Percentiles rank a stretch among this genome's conserved stretches.
Evolutionary conservation across 2,113 vertebrate genomes (phyloP).

Genomic region (Taxidea taxus): DNA sequence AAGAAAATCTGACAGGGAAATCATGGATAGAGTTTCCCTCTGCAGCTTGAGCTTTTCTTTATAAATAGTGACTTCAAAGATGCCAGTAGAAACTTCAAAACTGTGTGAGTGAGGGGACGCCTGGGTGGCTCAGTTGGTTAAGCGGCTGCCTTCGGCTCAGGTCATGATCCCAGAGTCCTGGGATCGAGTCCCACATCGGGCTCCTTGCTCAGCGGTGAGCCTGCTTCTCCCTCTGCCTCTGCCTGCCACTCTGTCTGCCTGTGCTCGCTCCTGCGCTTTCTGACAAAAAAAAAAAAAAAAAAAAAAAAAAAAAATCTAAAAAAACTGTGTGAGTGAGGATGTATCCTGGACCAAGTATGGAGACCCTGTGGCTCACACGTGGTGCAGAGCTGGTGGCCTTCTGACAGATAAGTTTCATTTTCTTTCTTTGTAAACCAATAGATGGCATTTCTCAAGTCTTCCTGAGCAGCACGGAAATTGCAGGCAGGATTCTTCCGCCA

Average conservation of each 20-base stretch:
- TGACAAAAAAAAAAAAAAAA: no score
- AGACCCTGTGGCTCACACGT: not conserved
- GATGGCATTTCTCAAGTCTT: not conserved
- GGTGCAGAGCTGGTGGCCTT: not conserved
- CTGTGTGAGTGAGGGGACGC: not conserved
- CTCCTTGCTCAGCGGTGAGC: no score
- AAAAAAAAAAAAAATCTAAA: no score
- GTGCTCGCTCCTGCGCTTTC: no score
- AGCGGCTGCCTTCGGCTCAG: no score
- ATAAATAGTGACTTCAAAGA: not conserved
- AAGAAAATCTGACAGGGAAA: slow-evolving; percentile 41
- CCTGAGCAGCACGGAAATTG: not conserved
- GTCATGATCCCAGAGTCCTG: no score
- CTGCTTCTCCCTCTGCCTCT: no score
- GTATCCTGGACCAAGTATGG: not conserved
- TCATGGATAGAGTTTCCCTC: not conserved
- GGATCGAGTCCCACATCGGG: no score
- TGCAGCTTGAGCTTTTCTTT: not conserved
- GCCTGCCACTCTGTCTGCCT: no score
- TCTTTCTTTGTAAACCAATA: not conserved
- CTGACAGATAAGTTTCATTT: not conserved
- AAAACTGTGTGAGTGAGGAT: not conserved
- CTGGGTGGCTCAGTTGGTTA: no score
- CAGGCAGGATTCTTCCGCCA: not conserved
- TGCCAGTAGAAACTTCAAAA: slow-evolving; percentile 21